Conservation (phyloP, 2,113 vertebrate genomes). For the Stigmatopora argus region DNA sequence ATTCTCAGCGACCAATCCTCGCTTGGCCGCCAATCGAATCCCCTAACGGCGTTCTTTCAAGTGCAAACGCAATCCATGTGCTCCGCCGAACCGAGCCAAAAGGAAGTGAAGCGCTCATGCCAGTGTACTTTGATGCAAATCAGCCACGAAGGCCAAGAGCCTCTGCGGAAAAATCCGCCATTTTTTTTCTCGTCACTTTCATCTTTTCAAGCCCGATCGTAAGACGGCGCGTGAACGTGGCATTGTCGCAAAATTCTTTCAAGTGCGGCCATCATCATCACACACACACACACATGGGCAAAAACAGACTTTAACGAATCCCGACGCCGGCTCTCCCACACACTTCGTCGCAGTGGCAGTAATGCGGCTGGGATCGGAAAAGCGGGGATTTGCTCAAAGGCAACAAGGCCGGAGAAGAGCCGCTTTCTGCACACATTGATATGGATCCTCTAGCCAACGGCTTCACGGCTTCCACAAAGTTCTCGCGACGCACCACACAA, state of each 20-base stretch:
- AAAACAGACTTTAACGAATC: neutral
- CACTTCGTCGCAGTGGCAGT: conserved; percentile 50
- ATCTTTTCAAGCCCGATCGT: conserved; percentile 11
- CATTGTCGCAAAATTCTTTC: conserved; percentile 1
- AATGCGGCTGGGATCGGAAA: conserved; percentile 65
- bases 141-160: conserved; percentile 49
- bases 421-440: conserved; percentile 45
- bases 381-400: conserved; percentile 64
- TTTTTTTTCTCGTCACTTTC: neutral
- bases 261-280: neutral
- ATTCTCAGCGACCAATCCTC: conserved; percentile 62
- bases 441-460: conserved; percentile 33
- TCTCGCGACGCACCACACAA: neutral
- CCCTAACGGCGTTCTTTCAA: conserved; percentile 70
- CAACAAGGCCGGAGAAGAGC: conserved; percentile 58
- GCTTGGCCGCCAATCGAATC: conserved; percentile 72
- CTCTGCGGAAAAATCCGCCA: conserved; percentile 24
- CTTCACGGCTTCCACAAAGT: neutral
- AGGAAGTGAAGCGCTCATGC: conserved; percentile 51
- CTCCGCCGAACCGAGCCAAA: too few relatives aligned
- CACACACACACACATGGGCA: conserved; percentile 8
- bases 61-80: conserved; percentile 73
- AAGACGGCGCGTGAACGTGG: conserved; percentile 8
- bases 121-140: conserved; percentile 61
- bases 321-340: conserved; percentile 7